Evolutionary conservation across 2,888 invertebrate species (phyloP).

Genomic region (Temnothorax unifasciatus): DNA sequence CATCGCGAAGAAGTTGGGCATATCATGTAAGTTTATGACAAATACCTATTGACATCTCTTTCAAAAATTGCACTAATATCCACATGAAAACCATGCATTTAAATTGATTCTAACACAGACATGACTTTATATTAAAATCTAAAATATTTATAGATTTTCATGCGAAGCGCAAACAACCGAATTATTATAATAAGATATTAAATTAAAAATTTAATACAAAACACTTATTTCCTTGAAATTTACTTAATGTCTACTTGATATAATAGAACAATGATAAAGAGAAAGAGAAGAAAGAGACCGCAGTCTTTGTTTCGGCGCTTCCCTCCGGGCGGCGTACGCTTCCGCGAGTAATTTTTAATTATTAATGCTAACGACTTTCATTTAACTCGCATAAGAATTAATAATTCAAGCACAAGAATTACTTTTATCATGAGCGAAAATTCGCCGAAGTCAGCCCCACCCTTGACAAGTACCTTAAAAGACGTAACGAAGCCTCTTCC

Average conservation of each 20-base stretch:
- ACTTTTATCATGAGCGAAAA: conserved; percentile 41
- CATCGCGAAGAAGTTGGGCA: conserved; percentile 92
- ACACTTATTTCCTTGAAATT: not conserved
- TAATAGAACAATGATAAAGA: conserved; percentile 3
- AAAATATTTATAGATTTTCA: not conserved
- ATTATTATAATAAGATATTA: not conserved
- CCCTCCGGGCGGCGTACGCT: conserved; percentile 2
- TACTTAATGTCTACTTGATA: not conserved
- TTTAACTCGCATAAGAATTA: conserved; percentile 39
- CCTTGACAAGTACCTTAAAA: conserved; percentile 49
- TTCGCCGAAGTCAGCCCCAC: conserved; percentile 45
- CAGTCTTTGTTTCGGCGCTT: conserved; percentile 27
- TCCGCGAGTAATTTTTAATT: conserved; percentile 38
- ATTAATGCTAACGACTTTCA: conserved; percentile 41
- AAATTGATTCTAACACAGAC: conserved; percentile 2
- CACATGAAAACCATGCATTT: not conserved
- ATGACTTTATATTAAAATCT: not conserved
- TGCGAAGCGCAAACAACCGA: not conserved
- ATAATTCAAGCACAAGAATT: conserved; percentile 44
- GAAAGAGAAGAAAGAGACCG: not conserved
- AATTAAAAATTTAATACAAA: not conserved
- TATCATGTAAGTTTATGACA: conserved; percentile 91
- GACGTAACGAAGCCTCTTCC: conserved; percentile 36
- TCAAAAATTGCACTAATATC: conserved; percentile 2
- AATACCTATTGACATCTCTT: not conserved